Evolutionary conservation across 2,113 vertebrate species (phyloP), one percentile per base, ranked within the genome.

Genomic region (Myotis brandtii): DNA sequence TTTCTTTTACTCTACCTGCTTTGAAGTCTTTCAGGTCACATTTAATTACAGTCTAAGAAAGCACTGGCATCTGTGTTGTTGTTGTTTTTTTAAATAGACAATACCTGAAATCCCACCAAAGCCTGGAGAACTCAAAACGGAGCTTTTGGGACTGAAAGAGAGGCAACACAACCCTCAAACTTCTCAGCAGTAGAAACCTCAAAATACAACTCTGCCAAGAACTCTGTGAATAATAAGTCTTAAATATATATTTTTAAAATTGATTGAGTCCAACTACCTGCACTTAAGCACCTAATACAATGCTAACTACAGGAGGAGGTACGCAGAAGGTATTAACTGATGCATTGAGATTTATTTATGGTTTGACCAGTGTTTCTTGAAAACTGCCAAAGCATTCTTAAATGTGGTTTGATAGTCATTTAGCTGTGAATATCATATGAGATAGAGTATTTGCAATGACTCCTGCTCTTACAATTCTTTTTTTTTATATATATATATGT

Each of bases 21-120:
- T 46, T 79, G 72, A 89, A 83, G 43, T 69, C 32, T 91, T 79
- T 67, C 23, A 66, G 64, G 82, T 95, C 62, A 86, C 4, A 13
- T 25, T 79, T 59, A 69, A 43, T 85, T 67, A 69, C 2, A 52
- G 30, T 85, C 76, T 79, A 20, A 97, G 54, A 56, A 23, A 75
- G 7, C 30, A 23, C 10, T 96, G 89, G 92, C 0, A 0, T 66
- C 70, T 98, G 5, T 96, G 21, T 37, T 67, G 89, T 89, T n/a
- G n/a, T n/a, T n/a, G n/a, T n/a, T 92, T n/a, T 91, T 97, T 59
- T 83, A 25, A 93, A 93, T 92, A 99, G 99, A 99, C 98, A 62
- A 99, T 99, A 96, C 99, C 99, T 97, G 99, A 99, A 85, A 82
- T 99, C 86, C 99, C 99, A 89, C 99, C 99, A 46, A 99, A 99